Conservation (phyloP, 2,888 invertebrate genomes). For the Bursaphelenchus okinawaensis region DNA sequence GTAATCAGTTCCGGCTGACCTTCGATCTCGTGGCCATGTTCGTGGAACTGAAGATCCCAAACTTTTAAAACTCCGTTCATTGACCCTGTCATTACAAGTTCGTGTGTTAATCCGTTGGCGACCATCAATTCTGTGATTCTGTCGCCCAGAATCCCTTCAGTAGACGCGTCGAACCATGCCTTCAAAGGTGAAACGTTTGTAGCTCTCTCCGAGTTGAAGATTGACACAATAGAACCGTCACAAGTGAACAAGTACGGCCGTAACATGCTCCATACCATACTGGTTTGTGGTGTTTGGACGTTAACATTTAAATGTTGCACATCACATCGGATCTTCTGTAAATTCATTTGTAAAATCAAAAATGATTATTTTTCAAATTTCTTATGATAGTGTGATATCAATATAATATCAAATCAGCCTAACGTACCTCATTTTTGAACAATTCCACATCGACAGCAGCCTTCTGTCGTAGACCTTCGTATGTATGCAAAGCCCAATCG, state of each 20-base stretch:
- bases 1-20: conserved; percentile 34
- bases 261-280: conserved; percentile 33
- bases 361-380: neutral
- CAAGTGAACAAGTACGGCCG: conserved; percentile 33
- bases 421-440: conserved; percentile 25
- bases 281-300: conserved; percentile 21
- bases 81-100: conserved; percentile 48
- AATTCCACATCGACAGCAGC: conserved; percentile 35
- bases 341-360: neutral
- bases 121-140: conserved; percentile 38
- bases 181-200: conserved; percentile 16
- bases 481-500: conserved; percentile 55
- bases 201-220: conserved; percentile 22
- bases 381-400: no score
- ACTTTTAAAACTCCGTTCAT: conserved; percentile 36
- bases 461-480: conserved; percentile 47
- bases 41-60: conserved; percentile 46
- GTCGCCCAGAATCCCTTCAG: conserved; percentile 39
- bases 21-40: conserved; percentile 38
- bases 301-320: conserved; percentile 16
- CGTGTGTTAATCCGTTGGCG: conserved; percentile 46
- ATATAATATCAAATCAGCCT: neutral
- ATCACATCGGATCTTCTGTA: conserved; percentile 27
- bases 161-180: conserved; percentile 22
- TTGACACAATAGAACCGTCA: conserved; percentile 23